A percentile compares a stretch with the other conserved stretches of the same genome.
Conservation (phyloP, 2,888 invertebrate genomes). For the Drosophila histrio region DNA sequence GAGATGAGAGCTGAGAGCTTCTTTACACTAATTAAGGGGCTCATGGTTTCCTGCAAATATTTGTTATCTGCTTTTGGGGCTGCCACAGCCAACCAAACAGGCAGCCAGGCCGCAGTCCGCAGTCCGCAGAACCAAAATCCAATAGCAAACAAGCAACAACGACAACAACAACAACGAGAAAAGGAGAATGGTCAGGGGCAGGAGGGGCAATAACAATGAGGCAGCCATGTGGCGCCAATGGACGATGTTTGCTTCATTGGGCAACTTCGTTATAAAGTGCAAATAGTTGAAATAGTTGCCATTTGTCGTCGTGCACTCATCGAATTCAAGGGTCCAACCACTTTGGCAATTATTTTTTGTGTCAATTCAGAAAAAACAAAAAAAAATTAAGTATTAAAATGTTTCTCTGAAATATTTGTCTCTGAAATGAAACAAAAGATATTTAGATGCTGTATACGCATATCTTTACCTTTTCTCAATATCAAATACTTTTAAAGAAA, state of each 20-base stretch:
- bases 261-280: slow-evolving; percentile 71
- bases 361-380: neutral
- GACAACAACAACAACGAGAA: slow-evolving; percentile 6
- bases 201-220: slow-evolving; percentile 49
- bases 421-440: neutral
- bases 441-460: neutral
- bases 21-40: slow-evolving; percentile 81
- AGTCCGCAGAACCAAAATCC: slow-evolving; percentile 58
- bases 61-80: slow-evolving; percentile 71
- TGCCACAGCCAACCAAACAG: slow-evolving; percentile 23
- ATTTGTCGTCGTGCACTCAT: slow-evolving; percentile 45
- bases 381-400: neutral
- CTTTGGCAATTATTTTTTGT: neutral
- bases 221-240: slow-evolving; percentile 71
- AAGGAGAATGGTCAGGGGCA: neutral
- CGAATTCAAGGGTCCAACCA: slow-evolving; percentile 13
- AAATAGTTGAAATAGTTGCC: slow-evolving; percentile 70
- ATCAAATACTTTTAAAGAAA: neutral
- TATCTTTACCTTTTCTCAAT: neutral
- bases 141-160: slow-evolving; percentile 52
- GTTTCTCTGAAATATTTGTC: neutral
- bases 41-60: slow-evolving; percentile 79
- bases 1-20: slow-evolving; percentile 51
- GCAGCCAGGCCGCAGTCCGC: slow-evolving; percentile 12
- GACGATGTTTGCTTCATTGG: slow-evolving; percentile 61